Evolutionary conservation across 2,888 invertebrate species (phyloP).

Genomic region (Pherbina coryleti): DNA sequence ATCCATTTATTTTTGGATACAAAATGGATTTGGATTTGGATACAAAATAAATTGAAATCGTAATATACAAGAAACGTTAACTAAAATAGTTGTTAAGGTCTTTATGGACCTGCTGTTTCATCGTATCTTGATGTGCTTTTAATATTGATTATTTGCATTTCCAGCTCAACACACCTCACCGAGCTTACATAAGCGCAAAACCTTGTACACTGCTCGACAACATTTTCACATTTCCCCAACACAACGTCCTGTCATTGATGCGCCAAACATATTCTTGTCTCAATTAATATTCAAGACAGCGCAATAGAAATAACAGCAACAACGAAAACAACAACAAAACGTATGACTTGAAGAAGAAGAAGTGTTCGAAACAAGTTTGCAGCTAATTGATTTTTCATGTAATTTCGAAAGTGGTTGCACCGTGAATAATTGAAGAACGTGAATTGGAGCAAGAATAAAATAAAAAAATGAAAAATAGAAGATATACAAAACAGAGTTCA

Average conservation of each 20-base stretch:
- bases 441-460: slow-evolving; percentile 17
- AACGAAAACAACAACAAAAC: not conserved
- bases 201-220: not conserved
- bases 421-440: slow-evolving; percentile 38
- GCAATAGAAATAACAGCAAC: not conserved
- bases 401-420: slow-evolving; percentile 38
- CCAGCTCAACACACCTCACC: not conserved
- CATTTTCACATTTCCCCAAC: not conserved
- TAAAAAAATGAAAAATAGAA: not conserved
- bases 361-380: slow-evolving; percentile 21
- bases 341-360: not conserved
- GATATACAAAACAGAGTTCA: no score
- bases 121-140: not conserved
- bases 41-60: no score
- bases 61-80: no score
- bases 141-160: not conserved
- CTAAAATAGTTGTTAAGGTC: no score
- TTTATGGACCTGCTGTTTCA: no score
- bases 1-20: no score
- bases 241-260: not conserved
- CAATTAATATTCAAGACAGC: slow-evolving; percentile 35
- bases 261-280: not conserved
- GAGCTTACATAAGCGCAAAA: not conserved
- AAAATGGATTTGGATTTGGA: no score
- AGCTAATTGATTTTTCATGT: slow-evolving; percentile 42